Base-by-base conservation (phyloP, 2,888 invertebrate species). In the Pediacus dermestoides region DNA sequence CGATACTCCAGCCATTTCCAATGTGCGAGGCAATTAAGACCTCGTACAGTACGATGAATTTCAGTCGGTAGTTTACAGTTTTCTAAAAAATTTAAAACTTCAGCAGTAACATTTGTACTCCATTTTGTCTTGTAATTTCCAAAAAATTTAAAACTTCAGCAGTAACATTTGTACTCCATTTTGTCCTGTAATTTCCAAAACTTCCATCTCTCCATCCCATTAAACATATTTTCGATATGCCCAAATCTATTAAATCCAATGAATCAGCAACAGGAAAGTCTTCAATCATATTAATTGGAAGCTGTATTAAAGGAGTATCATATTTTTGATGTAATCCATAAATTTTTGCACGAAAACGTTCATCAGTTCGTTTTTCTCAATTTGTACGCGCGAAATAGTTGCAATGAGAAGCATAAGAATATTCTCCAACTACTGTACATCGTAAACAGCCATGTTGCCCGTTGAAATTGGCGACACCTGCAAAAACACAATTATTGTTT, bases 371-470 rank as follows among this genome's bases (percentile, higher is more conserved):
- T 26, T 30, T 39, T 28, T 14, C 10, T 12, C 34, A 45, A 1
- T 15, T 30, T 22, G 27, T 16, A 34, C 39, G 10, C 30, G 42
- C 39, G 36, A 47, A 47, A 35, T 16, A 15, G 8, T 9, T 18
- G 8, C 10, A 9, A 7, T 9, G 25, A 9, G 18, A 26, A 18
- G 12, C 16, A 23, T 48, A 33, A 8, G 42, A 49, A 39, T 50
- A 46, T 46, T 48, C 46, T 11, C 46, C 49, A 18, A 42, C 30
- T 11, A 38, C 45, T 8, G 48, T 48, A 31, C 50, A 52, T 36
- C 44, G 50, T 7, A 37, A 33, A 30, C 50, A 52, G 30, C 46
- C 46, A 16, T 52, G 39, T 37, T 48, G 25, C 12, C 44, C 28
- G 34, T 51, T 50, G 30, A 42, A 50, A 16, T 48, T 45, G 2